Evolutionary conservation across 2,113 vertebrate genomes (phyloP).

Genomic region (Ptilonorhynchus violaceus): DNA sequence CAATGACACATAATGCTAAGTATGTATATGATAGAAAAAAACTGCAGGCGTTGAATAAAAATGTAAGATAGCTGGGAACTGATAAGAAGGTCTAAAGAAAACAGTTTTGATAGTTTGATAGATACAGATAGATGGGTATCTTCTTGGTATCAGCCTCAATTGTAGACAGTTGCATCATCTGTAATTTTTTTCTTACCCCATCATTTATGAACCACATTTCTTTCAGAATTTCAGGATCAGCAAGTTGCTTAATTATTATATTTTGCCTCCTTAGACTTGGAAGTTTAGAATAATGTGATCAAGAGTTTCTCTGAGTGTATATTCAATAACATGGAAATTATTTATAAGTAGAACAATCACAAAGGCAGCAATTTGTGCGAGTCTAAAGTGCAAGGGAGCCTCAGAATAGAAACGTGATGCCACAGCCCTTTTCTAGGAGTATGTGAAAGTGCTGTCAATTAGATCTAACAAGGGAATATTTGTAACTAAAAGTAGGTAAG

Average conservation of each 20-base stretch:
- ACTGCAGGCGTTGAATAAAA: not conserved
- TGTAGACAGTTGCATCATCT: not conserved
- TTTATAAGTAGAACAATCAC: slow-evolving; percentile 21
- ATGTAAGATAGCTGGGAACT: not conserved
- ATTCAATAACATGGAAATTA: slow-evolving; percentile 16
- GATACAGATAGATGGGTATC: not conserved
- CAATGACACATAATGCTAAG: not conserved
- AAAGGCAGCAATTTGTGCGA: not conserved
- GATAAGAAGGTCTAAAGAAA: not conserved
- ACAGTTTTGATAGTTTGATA: not conserved
- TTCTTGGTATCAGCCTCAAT: not conserved
- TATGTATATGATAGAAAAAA: not conserved
- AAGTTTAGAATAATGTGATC: not conserved
- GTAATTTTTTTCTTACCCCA: not conserved
- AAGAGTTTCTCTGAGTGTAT: not conserved
- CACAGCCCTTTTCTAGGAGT: not conserved
- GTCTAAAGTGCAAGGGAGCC: not conserved
- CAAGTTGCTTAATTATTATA: not conserved
- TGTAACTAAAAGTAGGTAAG: not conserved
- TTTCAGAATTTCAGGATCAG: not conserved
- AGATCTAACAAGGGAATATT: not conserved
- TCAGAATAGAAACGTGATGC: slow-evolving; percentile 31
- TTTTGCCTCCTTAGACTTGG: not conserved
- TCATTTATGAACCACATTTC: not conserved
- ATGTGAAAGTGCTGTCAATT: not conserved